These are phyloP conservation scores for Sphenopsis melanotis DNA, from an alignment of 2,797 vertebrate species.

Conservation along the genomic window DNA sequence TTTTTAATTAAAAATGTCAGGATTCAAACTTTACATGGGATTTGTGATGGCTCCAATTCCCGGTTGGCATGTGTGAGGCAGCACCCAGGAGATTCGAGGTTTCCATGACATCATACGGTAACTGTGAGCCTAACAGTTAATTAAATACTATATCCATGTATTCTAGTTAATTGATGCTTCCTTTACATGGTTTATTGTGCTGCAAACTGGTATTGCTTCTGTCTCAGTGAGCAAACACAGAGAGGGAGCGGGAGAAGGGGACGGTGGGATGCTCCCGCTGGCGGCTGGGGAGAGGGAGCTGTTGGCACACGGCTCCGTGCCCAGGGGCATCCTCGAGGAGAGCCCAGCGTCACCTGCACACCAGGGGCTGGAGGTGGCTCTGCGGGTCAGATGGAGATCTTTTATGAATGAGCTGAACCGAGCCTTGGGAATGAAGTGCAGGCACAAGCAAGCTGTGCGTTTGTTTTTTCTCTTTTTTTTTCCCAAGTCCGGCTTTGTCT, in stretches of 20 bases:
- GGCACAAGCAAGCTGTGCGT: neutral
- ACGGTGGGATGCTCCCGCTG: constrained; percentile 79
- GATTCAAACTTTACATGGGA: constrained; percentile 55
- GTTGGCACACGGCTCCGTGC: neutral
- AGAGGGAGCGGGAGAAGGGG: constrained; percentile 79
- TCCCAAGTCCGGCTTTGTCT: neutral
- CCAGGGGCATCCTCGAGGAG: constrained; percentile 9
- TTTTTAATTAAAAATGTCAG: constrained; percentile 50
- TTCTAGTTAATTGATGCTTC: constrained; percentile 90
- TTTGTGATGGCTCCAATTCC: constrained; percentile 39
- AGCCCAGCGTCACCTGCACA: neutral
- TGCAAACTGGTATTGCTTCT: constrained; percentile 89
- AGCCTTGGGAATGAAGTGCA: neutral
- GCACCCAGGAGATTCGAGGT: constrained; percentile 48
- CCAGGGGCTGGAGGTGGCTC: neutral
- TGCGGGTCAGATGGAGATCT: neutral
- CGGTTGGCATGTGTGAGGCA: neutral
- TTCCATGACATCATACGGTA: constrained; percentile 72
- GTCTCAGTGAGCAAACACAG: constrained; percentile 93
- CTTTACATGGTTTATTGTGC: constrained; percentile 92
- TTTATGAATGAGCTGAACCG: neutral
- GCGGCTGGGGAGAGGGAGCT: constrained; percentile 73
- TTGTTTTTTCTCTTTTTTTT: neutral
- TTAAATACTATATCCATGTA: constrained; percentile 76
- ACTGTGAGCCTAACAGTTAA: constrained; percentile 71